Base-by-base conservation (phyloP, 2,888 invertebrate species). In the Mystacides longicornis region DNA sequence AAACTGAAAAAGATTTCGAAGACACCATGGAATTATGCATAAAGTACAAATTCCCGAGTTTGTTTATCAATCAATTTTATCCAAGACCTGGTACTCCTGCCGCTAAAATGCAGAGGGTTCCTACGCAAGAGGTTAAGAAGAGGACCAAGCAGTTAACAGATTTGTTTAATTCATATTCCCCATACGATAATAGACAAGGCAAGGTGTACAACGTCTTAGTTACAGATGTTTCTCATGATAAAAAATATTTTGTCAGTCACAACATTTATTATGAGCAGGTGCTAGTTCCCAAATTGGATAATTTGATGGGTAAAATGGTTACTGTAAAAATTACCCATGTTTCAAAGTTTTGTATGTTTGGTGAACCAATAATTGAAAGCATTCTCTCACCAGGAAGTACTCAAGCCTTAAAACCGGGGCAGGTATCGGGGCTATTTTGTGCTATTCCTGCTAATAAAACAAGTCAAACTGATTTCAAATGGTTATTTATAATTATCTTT, bases 1-100 rank as follows among this genome's bases (percentile, higher is more conserved):
- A 99, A 77, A 94, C 92, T 0, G 88, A 87, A 47, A 70, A 73
- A 11, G 92, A 99, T 71, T 99, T 99, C 72, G 82, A 87, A 49
- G 87, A 92, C 60, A 97, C 96, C 0, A 73, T 96, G 78, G 68
- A 75, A 0, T 75, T 99, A 1, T 95, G 98, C 63, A 73, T 75
- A 60, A 85, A 90, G 67, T 90, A 96, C 70, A 82, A 85, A 63
- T 99, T 99, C 71, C 92, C 96, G 0, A 88, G 89, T 64, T 79
- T 99, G 4, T 99, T 97, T 71, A 98, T 98, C 66, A 99, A 99
- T 75, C 98, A 99, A 75, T 99, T 94, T 75, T 99, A 89, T 66
- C 93, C 98, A 0, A 73, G 98, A 16, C 94, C 96, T 0, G 97
- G 97, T 2, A 99, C 98, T 0, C 96, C 95, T 0, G 98, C 98